Conservation (phyloP, 2,797 vertebrate species). For the Coregonus sp. region DNA sequence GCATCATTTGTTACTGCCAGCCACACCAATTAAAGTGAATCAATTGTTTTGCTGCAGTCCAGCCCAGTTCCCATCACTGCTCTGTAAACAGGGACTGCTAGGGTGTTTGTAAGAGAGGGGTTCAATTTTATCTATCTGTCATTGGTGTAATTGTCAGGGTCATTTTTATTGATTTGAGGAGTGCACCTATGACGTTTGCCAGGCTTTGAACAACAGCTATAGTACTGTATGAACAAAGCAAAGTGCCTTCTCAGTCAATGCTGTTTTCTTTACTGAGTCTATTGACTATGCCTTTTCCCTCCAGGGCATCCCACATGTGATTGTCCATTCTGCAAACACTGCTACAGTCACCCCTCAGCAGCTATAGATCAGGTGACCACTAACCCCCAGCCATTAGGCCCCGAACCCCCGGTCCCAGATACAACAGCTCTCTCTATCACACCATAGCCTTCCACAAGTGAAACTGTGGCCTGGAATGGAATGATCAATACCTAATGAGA, state of each 20-base stretch:
- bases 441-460: too few relatives aligned
- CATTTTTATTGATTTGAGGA: neutral
- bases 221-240: neutral
- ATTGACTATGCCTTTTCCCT: too few relatives aligned
- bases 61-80: neutral
- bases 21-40: neutral
- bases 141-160: neutral
- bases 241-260: neutral
- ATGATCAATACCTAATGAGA: too few relatives aligned
- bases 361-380: too few relatives aligned
- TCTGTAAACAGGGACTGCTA: neutral
- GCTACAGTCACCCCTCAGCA: too few relatives aligned
- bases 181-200: slow-evolving; percentile 30
- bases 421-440: too few relatives aligned
- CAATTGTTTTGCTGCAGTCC: neutral
- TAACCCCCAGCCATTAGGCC: too few relatives aligned
- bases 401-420: too few relatives aligned
- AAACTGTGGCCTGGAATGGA: too few relatives aligned
- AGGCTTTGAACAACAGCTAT: neutral
- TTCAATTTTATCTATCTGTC: neutral
- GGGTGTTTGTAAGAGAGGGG: neutral
- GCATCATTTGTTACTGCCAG: neutral
- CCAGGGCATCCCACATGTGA: too few relatives aligned
- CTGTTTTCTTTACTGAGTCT: too few relatives aligned
- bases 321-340: too few relatives aligned